Conservation (phyloP, 2,113 vertebrate species). For the Periophthalmus modestus region DNA sequence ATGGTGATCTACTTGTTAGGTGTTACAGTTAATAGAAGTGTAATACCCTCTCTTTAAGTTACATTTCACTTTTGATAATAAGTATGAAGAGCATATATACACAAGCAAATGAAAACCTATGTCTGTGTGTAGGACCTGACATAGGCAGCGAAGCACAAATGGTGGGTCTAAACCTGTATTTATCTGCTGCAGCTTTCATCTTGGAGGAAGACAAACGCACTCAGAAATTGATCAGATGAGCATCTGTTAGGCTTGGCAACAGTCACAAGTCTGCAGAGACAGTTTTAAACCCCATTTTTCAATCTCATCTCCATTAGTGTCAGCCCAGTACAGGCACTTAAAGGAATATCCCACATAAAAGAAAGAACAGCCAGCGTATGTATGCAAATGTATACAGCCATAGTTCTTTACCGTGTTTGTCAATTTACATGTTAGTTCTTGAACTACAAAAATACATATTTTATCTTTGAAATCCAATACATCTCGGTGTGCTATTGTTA, state of each 20-base stretch:
- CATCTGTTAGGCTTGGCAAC: constrained; percentile 72
- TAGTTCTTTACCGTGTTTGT: constrained; percentile 25
- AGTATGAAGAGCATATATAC: constrained; percentile 39
- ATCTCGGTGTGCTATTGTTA: constrained; percentile 29
- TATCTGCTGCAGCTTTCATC: constrained; percentile 65
- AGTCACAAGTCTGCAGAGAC: constrained; percentile 62
- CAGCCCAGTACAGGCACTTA: constrained; percentile 48
- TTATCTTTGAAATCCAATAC: constrained; percentile 15
- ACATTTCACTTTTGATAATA: constrained; percentile 4
- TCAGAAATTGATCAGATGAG: constrained; percentile 73
- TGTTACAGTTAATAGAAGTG: too few relatives aligned
- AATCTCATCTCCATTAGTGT: constrained; percentile 68
- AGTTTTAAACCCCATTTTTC: constrained; percentile 64
- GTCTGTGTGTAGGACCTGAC: constrained; percentile 51
- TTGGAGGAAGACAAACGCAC: constrained; percentile 61
- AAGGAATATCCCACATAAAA: constrained; percentile 38
- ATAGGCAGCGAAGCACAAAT: constrained; percentile 58
- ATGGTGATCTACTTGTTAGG: too few relatives aligned
- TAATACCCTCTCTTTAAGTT: not conserved
- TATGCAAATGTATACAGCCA: constrained; percentile 48
- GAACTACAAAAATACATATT: not conserved
- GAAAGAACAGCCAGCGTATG: constrained; percentile 12
- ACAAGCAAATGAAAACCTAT: constrained; percentile 57
- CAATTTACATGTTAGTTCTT: constrained; percentile 30
- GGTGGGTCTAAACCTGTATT: constrained; percentile 63